Evolutionary conservation across 2,888 invertebrate species (phyloP).

Genomic region (Chalcis sispes): DNA sequence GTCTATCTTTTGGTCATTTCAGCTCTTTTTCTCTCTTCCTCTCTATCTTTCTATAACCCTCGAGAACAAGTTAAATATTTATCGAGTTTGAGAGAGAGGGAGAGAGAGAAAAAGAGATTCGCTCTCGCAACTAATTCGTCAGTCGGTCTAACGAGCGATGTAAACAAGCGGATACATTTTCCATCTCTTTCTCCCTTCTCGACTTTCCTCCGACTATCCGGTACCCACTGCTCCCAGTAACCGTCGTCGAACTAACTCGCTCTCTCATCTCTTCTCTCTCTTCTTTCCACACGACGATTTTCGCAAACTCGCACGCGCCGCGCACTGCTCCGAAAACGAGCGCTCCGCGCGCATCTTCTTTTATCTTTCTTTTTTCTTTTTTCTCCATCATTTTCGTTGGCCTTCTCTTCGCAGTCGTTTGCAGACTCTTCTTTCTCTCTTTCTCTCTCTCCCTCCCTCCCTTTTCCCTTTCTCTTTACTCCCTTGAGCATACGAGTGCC

Average conservation of each 20-base stretch:
- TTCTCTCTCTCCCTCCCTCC: slow-evolving; percentile 27
- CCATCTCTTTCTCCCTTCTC: slow-evolving; percentile 1
- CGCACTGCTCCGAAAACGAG: neutral
- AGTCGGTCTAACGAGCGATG: slow-evolving; percentile 53
- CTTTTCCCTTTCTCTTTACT: slow-evolving; percentile 12
- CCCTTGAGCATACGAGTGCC: slow-evolving; percentile 40
- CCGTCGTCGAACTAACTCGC: neutral
- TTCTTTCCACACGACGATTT: slow-evolving; percentile 14
- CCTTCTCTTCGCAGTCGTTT: slow-evolving; percentile 10
- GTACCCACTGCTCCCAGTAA: no score
- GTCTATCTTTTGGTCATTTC: slow-evolving; percentile 26
- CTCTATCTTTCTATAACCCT: slow-evolving; percentile 22
- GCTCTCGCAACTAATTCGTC: slow-evolving; percentile 54
- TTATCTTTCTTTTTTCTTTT: no score
- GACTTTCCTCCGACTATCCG: neutral
- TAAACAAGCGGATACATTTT: slow-evolving; percentile 36
- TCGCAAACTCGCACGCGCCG: slow-evolving; percentile 8
- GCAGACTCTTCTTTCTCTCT: neutral
- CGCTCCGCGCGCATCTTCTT: neutral
- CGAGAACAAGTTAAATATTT: slow-evolving; percentile 58
- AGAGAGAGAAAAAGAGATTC: neutral
- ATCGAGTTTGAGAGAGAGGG: slow-evolving; percentile 35
- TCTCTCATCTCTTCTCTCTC: neutral
- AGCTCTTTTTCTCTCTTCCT: no score
- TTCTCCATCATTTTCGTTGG: slow-evolving; percentile 13